These are phyloP conservation scores for Poeciliopsis infans DNA, from an alignment of 2,797 vertebrate species.

Conservation along the genomic window DNA sequence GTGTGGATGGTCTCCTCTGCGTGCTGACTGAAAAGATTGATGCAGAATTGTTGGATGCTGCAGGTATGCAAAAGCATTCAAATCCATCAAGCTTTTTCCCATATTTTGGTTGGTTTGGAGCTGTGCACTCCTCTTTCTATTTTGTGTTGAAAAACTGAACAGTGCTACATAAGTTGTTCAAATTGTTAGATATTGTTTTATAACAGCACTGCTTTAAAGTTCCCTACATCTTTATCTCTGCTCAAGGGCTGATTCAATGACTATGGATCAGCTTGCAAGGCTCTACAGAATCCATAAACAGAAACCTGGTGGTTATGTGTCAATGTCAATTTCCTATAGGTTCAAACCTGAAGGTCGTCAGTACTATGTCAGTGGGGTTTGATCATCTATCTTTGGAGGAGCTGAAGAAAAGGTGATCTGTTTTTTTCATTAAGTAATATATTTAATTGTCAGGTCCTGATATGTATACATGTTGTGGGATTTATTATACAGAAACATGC, in stretches of 20 bases:
- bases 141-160: background rate
- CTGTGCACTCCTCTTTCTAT: background rate
- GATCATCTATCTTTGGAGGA: constrained; percentile 76
- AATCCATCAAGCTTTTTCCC: background rate
- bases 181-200: background rate
- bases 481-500: background rate
- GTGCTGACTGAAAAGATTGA: constrained; percentile 85
- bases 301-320: background rate
- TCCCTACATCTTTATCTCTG: background rate
- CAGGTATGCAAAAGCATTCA: constrained; percentile 68
- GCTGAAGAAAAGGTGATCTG: constrained; percentile 77
- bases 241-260: background rate
- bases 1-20: constrained; percentile 77
- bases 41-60: constrained; percentile 76
- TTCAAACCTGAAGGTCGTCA: constrained; percentile 77
- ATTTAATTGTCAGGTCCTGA: background rate
- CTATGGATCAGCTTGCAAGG: background rate
- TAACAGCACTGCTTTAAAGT: background rate
- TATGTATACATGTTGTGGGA: background rate
- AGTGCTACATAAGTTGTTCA: background rate
- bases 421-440: background rate
- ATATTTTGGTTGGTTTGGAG: background rate
- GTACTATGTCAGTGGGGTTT: constrained; percentile 82
- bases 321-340: constrained; percentile 59
- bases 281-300: background rate